Evolutionary conservation across 2,888 invertebrate genomes (phyloP), one percentile per base, ranked within the genome.

Genomic region (Pachymerium ferrugineum): DNA sequence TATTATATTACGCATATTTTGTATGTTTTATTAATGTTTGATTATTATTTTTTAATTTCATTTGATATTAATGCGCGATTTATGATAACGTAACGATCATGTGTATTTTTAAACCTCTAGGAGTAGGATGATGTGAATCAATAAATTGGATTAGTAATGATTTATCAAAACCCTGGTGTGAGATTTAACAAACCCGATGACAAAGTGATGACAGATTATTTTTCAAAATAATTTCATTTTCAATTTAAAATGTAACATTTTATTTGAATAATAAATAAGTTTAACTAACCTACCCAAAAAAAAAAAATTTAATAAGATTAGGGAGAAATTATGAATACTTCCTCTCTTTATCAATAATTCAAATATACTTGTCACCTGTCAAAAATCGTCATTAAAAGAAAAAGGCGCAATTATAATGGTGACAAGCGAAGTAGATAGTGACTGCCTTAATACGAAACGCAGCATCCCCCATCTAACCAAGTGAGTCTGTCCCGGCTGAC

Each of bases 281-380:
- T n/a, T n/a, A n/a, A n/a, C n/a, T n/a, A n/a, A n/a, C n/a, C n/a
- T n/a, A n/a, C n/a, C n/a, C n/a, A n/a, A n/a, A n/a, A n/a, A n/a
- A n/a, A n/a, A n/a, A n/a, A n/a, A n/a, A n/a, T n/a, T n/a, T n/a
- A n/a, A n/a, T n/a, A n/a, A n/a, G n/a, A n/a, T n/a, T n/a, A n/a
- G n/a, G n/a, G n/a, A n/a, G n/a, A n/a, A n/a, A n/a, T n/a, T n/a
- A n/a, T n/a, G n/a, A n/a, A n/a, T n/a, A n/a, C n/a, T n/a, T n/a
- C n/a, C n/a, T n/a, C n/a, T n/a, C n/a, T n/a, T n/a, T n/a, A 62
- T 62, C 62, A 62, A 62, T 62, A 62, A 62, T 25, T 62, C 62
- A 22, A 28, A 62, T 62, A 10, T 12, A 5, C 25, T 22, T 62
- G 62, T 12, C 62, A 62, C 28, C 62, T 62, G 62, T 28, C 62